phyloP scores from a whole-genome alignment of 2,888 invertebrate genomes.

The Tillus elongatus region DNA sequence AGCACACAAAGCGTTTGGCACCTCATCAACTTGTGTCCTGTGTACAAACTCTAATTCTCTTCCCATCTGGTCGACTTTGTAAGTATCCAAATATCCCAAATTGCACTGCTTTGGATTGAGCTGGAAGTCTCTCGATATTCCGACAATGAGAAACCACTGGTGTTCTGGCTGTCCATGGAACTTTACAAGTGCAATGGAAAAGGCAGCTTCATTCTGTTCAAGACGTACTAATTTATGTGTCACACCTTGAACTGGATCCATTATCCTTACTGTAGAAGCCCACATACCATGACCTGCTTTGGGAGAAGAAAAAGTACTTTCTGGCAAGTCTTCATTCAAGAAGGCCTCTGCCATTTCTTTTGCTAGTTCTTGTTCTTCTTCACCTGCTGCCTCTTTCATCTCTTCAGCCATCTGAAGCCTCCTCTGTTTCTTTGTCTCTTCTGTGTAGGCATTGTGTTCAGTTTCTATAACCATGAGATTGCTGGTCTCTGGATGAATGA shows the following conservation, averaged over 20 bases:
- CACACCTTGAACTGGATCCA: conserved; percentile 75
- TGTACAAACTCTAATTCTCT: conserved; percentile 85
- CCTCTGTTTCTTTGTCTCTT: conserved; percentile 84
- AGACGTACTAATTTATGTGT: conserved; percentile 71
- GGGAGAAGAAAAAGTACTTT: conserved; percentile 89
- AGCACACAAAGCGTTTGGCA: conserved; percentile 65
- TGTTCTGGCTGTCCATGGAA: conserved; percentile 40
- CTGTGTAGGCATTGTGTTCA: conserved; percentile 97
- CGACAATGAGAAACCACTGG: conserved; percentile 63
- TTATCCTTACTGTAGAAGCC: conserved; percentile 83
- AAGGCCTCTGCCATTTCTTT: conserved; percentile 97
- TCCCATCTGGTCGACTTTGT: conserved; percentile 68
- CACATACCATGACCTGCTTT: conserved; percentile 94
- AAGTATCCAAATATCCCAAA: conserved; percentile 81
- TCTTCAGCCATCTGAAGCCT: conserved; percentile 96
- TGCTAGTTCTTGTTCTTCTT: conserved; percentile 90
- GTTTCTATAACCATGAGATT: conserved; percentile 90
- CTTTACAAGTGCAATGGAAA: conserved; percentile 65
- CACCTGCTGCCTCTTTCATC: conserved; percentile 94
- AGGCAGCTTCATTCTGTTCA: conserved; percentile 94
- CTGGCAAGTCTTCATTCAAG: conserved; percentile 87
- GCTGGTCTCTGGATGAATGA: conserved; percentile 83
- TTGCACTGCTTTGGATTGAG: conserved; percentile 77
- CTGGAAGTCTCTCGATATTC: conserved; percentile 83
- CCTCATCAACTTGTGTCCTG: conserved; percentile 87